phyloP scores from a whole-genome alignment of 2,797 vertebrate species.

The Lithobates sylvaticus region DNA sequence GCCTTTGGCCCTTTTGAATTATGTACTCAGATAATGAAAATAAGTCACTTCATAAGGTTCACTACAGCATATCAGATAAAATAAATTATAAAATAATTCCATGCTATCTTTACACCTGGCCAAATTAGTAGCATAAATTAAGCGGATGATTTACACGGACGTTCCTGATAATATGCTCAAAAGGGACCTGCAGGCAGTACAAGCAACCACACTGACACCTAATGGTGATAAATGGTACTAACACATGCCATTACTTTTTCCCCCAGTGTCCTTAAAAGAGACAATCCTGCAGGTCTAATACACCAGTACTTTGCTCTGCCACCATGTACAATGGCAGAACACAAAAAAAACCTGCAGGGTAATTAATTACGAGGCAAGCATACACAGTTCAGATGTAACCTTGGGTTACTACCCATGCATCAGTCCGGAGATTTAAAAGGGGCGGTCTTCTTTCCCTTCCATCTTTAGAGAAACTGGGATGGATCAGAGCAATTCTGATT shows the following conservation, averaged over 20 bases:
- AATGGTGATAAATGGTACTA: neutral
- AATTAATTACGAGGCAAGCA: too few relatives aligned
- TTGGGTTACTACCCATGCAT: too few relatives aligned
- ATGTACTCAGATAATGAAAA: slow-evolving; percentile 33
- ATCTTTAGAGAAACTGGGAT: too few relatives aligned
- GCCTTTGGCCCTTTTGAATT: slow-evolving; percentile 21
- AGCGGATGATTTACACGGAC: neutral
- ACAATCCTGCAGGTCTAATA: too few relatives aligned
- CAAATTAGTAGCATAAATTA: slow-evolving; percentile 15
- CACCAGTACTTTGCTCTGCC: too few relatives aligned
- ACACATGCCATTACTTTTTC: neutral
- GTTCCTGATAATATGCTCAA: neutral
- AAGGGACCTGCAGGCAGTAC: neutral
- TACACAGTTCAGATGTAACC: too few relatives aligned
- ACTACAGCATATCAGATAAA: slow-evolving; percentile 22
- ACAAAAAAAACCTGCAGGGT: too few relatives aligned
- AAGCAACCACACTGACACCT: slow-evolving; percentile 45
- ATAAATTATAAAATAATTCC: slow-evolving; percentile 19
- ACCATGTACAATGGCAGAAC: too few relatives aligned
- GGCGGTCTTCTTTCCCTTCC: too few relatives aligned
- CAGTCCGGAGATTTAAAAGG: too few relatives aligned
- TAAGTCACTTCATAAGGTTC: slow-evolving; percentile 34
- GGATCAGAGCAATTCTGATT: too few relatives aligned
- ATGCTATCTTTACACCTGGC: slow-evolving; percentile 6
- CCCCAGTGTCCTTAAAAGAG: too few relatives aligned